Base-by-base conservation (phyloP, 2,113 vertebrate genomes). In the Paradoxurus hermaphroditus region DNA sequence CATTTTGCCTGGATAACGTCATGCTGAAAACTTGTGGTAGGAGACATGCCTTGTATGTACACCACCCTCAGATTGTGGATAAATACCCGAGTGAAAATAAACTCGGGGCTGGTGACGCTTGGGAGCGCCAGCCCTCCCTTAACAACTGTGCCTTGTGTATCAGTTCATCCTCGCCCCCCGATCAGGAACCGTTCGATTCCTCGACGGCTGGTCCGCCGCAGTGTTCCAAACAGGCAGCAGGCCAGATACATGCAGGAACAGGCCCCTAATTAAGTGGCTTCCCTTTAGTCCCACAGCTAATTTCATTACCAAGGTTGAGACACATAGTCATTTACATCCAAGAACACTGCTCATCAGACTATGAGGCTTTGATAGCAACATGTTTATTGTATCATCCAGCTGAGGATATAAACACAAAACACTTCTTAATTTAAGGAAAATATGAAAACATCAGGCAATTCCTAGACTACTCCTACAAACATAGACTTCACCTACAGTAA, bases 351-450 rank as follows among this genome's bases (percentile, higher is more conserved):
- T 75, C 46, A 62, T 7, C 23, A 88, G 82, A 84, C 19, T 81
- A 5, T 7, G n/a, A 87, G 36, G 21, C 51, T 89, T 53, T 62
- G n/a, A 73, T 15, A 94, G 70, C 77, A 96, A 90, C 49, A 51
- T 10, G 3, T 98, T 98, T 97, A 97, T 96, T 97, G 4, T 36
- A 90, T 70, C 41, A 93, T 83, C 49, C 73, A 88, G 59, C 27
- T 2, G 7, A 91, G 56, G 29, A 82, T 78, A 94, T 34, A 89
- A 90, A 98, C 93, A 96, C 75, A 94, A 86, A 92, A 87, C 18
- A 72, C 97, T 86, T 98, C 91, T 98, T 99, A 99, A 99, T 97
- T 99, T 99, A 99, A 98, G 91, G 90, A 98, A 89, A 95, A 36
- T 92, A 94, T 81, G 87, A 92, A 98, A 96, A 94, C 78, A 65